Base-by-base conservation (phyloP, 1,140 invertebrate genomes). In the Melanaphis sacchari region DNA sequence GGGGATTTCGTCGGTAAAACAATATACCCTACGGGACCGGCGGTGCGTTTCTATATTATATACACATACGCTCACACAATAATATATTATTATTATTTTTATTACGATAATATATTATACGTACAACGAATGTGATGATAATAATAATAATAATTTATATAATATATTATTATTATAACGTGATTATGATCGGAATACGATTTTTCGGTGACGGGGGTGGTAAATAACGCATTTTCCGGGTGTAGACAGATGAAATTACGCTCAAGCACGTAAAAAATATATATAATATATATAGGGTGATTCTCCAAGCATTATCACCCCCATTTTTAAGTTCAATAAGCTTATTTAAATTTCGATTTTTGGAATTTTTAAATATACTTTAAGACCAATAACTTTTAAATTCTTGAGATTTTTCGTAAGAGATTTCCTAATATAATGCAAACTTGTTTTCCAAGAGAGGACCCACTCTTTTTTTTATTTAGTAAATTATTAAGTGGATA, bases 71-170 rank as follows among this genome's bases (percentile, higher is more conserved):
- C 59, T n/a, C 31, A 6, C 59, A 8, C 8, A 38, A 38, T 8
- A 22, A 82, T 82, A 41, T 87, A 46, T 87, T 87, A 87, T 43
- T 87, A 87, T 43, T 87, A 87, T 87, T 87, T 43, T 43, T 87
- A 87, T 87, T 84, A 84, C 82, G 38, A 87, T 87, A 87, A 31
- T 31, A 18, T 41, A 43, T 41, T 82, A 82, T 11, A n/a, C 84
- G 26, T 1, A 5, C 41, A 15, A 18, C 31, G 84, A 87, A 87
- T 41, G 84, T 26, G 84, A 31, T 18, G 59, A 18, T 66, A 15
- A 66, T n/a, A n/a, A 31, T 76, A 18, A n/a, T 41, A 24, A 81
- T 82, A 84, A 82, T 82, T n/a, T 49, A 84, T n/a, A 41, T 84
- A 84, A 82, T 40, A 40, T 40, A 40, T 41, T 40, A 41, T 84